These are phyloP conservation scores for Hipposideros armiger DNA, from an alignment of 2,113 vertebrate genomes.

Conservation along the genomic window DNA sequence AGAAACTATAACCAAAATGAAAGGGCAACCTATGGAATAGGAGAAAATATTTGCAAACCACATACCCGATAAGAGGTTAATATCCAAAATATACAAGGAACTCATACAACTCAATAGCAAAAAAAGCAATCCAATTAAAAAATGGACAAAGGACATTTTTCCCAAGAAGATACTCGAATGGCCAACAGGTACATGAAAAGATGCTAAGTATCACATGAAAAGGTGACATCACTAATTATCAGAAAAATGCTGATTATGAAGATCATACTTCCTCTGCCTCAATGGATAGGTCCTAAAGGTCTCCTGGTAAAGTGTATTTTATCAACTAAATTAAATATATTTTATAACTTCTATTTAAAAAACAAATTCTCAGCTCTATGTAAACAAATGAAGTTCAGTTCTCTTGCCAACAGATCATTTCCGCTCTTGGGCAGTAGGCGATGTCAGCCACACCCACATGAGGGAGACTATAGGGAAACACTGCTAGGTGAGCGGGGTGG, in stretches of 20 bases:
- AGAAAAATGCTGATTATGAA: neutral
- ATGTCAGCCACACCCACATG: neutral
- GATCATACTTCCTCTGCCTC: neutral
- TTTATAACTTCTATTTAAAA: neutral
- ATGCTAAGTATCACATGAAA: neutral
- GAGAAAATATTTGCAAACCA: neutral
- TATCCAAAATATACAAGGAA: neutral
- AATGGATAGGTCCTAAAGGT: neutral
- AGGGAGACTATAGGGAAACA: neutral
- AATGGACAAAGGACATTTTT: too few species aligned
- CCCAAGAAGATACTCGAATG: neutral
- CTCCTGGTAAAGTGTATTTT: neutral
- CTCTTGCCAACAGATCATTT: neutral
- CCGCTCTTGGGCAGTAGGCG: neutral
- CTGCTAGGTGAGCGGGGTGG: neutral
- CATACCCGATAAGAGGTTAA: neutral
- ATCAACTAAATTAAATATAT: neutral
- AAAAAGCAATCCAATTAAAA: too few species aligned
- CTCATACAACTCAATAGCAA: too few species aligned
- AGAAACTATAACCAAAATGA: neutral
- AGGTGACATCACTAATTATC: neutral
- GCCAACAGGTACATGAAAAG: neutral
- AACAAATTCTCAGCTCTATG: neutral
- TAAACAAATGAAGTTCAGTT: neutral
- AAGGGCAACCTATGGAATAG: neutral